Evolutionary conservation across 2,888 invertebrate genomes (phyloP).

Genomic region (Oscheius onirici): DNA sequence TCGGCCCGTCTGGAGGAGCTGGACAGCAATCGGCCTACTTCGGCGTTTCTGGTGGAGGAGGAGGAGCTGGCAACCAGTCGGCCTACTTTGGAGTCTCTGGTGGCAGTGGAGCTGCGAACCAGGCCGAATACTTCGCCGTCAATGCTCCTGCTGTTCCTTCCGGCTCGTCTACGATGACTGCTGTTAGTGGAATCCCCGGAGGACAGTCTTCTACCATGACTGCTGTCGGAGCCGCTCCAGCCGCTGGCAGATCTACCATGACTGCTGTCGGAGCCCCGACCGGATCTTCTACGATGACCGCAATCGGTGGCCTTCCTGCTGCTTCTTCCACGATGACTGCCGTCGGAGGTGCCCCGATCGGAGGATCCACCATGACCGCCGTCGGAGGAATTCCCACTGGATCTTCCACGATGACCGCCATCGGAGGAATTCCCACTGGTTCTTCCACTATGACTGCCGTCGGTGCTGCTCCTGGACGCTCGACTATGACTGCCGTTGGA

Average conservation of each 20-base stretch:
- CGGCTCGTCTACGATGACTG: conserved; percentile 25
- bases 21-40: conserved; percentile 50
- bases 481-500: too few relatives aligned
- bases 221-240: too few relatives aligned
- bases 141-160: neutral
- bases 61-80: conserved; percentile 50
- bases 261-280: conserved; percentile 33
- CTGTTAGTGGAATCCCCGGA: conserved; percentile 21
- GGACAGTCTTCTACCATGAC: too few relatives aligned
- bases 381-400: conserved; percentile 7
- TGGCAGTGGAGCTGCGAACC: too few relatives aligned
- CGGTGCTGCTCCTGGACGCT: conserved; percentile 22
- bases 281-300: conserved; percentile 32
- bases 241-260: conserved; percentile 1
- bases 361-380: conserved; percentile 32
- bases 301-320: too few relatives aligned
- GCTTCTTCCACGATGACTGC: too few relatives aligned
- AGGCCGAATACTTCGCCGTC: conserved; percentile 45
- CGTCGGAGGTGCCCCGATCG: too few relatives aligned
- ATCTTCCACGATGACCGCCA: conserved; percentile 33
- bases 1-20: conserved; percentile 1
- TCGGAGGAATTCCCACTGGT: too few relatives aligned
- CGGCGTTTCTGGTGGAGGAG: conserved; percentile 43
- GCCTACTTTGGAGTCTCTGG: conserved; percentile 57
- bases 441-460: too few relatives aligned